Conservation (phyloP, 1,140 invertebrate genomes). For the Rhagoletis zephyria region DNA sequence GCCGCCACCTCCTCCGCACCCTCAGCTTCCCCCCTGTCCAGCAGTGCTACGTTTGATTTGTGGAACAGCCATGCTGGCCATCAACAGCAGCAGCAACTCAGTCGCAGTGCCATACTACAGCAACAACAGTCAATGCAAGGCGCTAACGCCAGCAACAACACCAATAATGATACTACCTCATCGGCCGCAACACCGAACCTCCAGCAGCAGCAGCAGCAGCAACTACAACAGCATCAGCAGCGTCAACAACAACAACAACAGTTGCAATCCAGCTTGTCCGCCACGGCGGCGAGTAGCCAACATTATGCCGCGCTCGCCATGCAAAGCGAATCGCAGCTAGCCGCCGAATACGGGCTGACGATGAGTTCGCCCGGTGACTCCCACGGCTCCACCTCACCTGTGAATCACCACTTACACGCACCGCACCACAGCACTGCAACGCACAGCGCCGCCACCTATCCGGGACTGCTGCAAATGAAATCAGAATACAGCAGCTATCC, state of each 20-base stretch:
- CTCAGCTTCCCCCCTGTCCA: background rate
- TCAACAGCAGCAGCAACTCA: conserved; percentile 53
- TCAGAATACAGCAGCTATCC: conserved; percentile 67
- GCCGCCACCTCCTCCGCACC: conserved; percentile 8
- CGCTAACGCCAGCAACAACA: conserved; percentile 12
- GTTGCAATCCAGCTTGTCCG: conserved; percentile 5
- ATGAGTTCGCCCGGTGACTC: conserved; percentile 60
- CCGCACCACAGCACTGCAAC: conserved; percentile 32
- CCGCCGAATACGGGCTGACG: conserved; percentile 67
- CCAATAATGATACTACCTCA: conserved; percentile 53
- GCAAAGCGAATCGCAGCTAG: conserved; percentile 69
- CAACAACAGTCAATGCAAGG: conserved; percentile 19
- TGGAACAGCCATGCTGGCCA: conserved; percentile 55
- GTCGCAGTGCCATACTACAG: conserved; percentile 51
- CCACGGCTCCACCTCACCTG: conserved; percentile 25
- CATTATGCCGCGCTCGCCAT: conserved; percentile 67
- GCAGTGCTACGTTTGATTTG: conserved; percentile 52
- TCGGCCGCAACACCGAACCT: conserved; percentile 43
- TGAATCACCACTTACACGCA: conserved; percentile 7
- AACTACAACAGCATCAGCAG: conserved; percentile 36
- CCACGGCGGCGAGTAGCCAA: conserved; percentile 52
- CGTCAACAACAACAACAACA: conserved; percentile 57
- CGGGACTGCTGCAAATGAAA: conserved; percentile 63
- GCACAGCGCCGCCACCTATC: conserved; percentile 50
- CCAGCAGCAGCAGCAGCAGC: conserved; percentile 54